A percentile compares a stretch with the other conserved stretches of the same genome.
Evolutionary conservation across 2,888 invertebrate genomes (phyloP).

Genomic region (Crioceris asparagi): DNA sequence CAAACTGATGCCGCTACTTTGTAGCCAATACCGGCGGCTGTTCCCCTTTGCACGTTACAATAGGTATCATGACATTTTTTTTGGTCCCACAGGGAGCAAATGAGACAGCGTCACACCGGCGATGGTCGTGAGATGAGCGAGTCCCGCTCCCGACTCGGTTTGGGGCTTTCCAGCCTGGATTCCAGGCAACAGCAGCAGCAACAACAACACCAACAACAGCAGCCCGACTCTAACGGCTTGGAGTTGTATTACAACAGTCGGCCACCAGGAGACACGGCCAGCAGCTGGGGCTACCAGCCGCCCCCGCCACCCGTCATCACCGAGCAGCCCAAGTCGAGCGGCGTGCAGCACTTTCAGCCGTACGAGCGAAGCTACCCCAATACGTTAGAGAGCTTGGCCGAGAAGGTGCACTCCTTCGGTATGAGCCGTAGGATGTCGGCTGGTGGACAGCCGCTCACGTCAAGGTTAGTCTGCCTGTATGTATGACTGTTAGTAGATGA

Average conservation of each 20-base stretch:
- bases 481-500: no score
- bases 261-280: constrained; percentile 50
- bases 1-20: no score
- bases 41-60: no score
- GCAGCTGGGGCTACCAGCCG: constrained; percentile 66
- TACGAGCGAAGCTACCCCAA: constrained; percentile 81
- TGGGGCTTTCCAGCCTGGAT: constrained; percentile 53
- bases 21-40: no score
- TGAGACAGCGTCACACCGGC: constrained; percentile 50
- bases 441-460: constrained; percentile 44
- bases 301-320: constrained; percentile 84
- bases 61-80: no score
- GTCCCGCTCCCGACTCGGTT: constrained; percentile 63
- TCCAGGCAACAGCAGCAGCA: constrained; percentile 30
- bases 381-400: constrained; percentile 82
- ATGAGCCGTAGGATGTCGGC: constrained; percentile 56
- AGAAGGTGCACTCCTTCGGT: constrained; percentile 80
- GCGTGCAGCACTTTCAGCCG: constrained; percentile 71
- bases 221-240: constrained; percentile 49
- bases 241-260: constrained; percentile 63
- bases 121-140: constrained; percentile 72
- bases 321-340: constrained; percentile 60
- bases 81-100: no score
- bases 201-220: constrained; percentile 40
- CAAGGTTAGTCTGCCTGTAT: no score